Evolutionary conservation across 2,888 invertebrate species (phyloP).

Genomic region (Nezara viridula): DNA sequence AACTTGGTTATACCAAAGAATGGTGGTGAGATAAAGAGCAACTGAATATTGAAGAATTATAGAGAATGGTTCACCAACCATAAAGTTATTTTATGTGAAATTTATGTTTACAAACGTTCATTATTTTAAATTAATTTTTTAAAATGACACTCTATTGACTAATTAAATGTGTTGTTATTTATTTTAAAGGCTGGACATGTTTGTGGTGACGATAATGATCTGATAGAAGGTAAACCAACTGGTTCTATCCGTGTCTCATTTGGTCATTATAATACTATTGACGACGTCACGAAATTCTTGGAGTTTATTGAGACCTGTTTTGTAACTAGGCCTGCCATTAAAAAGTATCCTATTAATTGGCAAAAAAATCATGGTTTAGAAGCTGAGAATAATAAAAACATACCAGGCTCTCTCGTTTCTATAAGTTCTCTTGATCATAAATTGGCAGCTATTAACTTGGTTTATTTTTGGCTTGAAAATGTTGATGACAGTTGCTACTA

Average conservation of each 20-base stretch:
- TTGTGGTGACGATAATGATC: conserved; percentile 90
- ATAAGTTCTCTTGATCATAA: conserved; percentile 4
- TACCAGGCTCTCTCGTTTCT: not conserved
- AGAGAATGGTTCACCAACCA: not conserved
- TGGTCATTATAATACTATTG: conserved; percentile 86
- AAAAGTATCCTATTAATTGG: conserved; percentile 68
- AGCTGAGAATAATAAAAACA: conserved; percentile 62
- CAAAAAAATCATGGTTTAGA: conserved; percentile 53
- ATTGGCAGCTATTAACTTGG: conserved; percentile 24
- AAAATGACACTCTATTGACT: not conserved
- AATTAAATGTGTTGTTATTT: too few species aligned
- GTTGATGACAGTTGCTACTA: not conserved
- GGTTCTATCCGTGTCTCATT: conserved; percentile 94
- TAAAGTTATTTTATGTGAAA: not conserved
- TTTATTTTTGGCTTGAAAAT: conserved; percentile 56
- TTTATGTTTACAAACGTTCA: not conserved
- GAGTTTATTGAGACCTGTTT: conserved; percentile 84
- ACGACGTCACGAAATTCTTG: conserved; percentile 81
- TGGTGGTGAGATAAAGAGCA: too few species aligned
- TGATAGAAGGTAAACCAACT: conserved; percentile 89
- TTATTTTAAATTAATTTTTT: not conserved
- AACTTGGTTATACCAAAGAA: too few species aligned
- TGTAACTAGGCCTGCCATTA: conserved; percentile 71
- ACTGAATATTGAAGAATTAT: not conserved
- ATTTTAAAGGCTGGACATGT: conserved; percentile 87